A percentile compares a stretch with the other conserved stretches of the same genome.
These are phyloP conservation scores for Lepidocolaptes lacrymiger DNA, from an alignment of 2,797 vertebrate genomes.

Conservation along the genomic window DNA sequence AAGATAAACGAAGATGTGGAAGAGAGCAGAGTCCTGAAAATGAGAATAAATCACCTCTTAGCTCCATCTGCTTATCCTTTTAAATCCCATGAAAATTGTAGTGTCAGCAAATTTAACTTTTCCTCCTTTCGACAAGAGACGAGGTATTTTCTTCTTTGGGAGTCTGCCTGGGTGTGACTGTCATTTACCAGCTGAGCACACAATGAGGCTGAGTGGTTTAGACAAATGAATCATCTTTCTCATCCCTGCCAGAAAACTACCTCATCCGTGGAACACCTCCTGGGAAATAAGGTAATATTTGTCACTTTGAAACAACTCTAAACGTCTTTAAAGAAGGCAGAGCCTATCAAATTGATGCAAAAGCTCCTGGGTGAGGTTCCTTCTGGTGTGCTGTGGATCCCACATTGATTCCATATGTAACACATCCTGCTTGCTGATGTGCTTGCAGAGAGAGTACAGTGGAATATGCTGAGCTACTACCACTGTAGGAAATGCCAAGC, in stretches of 20 bases:
- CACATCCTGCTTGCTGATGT: not conserved
- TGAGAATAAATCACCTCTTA: not conserved
- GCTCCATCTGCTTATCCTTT: not conserved
- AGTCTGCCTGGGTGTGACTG: not conserved
- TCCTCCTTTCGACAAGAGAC: not conserved
- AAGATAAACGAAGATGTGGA: not conserved
- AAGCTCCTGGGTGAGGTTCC: not conserved
- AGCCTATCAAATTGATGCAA: not conserved
- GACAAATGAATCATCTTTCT: not conserved
- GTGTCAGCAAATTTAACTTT: not conserved
- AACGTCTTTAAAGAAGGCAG: not conserved
- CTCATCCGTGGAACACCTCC: not conserved
- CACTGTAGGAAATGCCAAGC: not conserved
- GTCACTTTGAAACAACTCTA: not conserved
- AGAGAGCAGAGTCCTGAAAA: not conserved
- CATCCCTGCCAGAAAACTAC: not conserved
- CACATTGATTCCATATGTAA: not conserved
- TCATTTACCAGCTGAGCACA: not conserved
- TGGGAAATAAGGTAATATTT: not conserved
- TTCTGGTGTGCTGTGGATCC: not conserved
- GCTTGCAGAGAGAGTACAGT: accelerated
- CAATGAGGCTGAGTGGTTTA: not conserved
- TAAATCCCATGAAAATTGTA: not conserved
- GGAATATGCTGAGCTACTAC: accelerated
- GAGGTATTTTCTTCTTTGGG: not conserved